Conservation (phyloP, 2,113 vertebrate genomes). For the Mormyrus iriodes region DNA sequence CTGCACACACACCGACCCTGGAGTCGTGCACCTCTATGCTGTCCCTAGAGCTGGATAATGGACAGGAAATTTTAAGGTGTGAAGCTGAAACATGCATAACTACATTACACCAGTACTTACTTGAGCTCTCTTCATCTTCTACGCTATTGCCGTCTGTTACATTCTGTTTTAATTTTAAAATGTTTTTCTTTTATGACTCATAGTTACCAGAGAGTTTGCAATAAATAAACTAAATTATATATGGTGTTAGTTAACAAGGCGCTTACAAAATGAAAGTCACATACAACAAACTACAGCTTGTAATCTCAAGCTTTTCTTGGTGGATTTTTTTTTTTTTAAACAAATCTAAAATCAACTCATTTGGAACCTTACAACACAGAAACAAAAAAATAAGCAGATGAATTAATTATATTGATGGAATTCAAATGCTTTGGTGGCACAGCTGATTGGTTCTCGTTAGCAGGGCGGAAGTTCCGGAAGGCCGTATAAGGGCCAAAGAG, state of each 20-base stretch:
- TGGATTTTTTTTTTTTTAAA: background rate
- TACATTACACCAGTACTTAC: background rate
- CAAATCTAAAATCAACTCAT: background rate
- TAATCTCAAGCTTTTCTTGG: background rate
- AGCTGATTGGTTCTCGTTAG: background rate
- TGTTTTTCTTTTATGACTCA: background rate
- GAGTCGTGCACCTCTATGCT: accelerated
- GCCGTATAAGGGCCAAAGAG: background rate
- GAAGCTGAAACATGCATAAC: background rate
- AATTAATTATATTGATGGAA: background rate
- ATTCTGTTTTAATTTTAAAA: background rate
- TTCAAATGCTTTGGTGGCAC: background rate
- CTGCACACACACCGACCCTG: background rate
- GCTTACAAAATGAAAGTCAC: background rate
- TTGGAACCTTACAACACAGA: background rate
- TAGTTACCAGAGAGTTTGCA: background rate
- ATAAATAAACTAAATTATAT: background rate
- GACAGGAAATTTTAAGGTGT: background rate
- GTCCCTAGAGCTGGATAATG: background rate
- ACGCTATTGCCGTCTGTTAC: background rate
- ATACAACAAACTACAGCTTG: background rate
- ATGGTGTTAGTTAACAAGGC: background rate
- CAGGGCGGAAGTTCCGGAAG: background rate
- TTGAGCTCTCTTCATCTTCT: background rate
- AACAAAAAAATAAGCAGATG: background rate